Evolutionary conservation across 2,113 vertebrate species (phyloP).

Genomic region (Channa maculata): DNA sequence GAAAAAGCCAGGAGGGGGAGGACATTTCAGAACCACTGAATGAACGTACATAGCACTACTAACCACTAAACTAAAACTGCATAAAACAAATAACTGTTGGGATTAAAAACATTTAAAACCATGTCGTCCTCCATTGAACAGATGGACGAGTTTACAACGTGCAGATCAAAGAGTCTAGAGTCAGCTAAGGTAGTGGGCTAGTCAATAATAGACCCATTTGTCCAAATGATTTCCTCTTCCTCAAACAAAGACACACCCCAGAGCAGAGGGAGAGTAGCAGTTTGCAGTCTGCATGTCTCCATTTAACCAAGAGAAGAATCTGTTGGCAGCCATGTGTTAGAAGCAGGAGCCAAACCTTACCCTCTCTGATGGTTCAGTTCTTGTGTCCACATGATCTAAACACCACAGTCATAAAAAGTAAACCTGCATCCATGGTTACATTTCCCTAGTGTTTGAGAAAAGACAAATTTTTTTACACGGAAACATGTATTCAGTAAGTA

Average conservation of each 20-base stretch:
- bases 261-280: conserved; percentile 12
- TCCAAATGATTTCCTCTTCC: conserved; percentile 55
- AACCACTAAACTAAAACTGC: too few species aligned
- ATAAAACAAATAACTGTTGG: not conserved
- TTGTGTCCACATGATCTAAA: conserved; percentile 21
- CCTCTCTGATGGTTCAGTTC: not conserved
- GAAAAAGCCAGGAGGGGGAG: not conserved
- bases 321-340: conserved; percentile 41
- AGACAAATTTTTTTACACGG: conserved; percentile 23
- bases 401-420: conserved; percentile 10
- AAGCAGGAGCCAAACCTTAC: conserved; percentile 23
- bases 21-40: not conserved
- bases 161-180: conserved; percentile 31
- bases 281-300: conserved; percentile 27
- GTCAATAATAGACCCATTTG: conserved; percentile 54
- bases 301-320: conserved; percentile 34
- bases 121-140: not conserved
- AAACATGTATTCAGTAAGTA: not conserved
- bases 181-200: not conserved
- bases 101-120: not conserved
- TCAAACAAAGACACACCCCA: conserved; percentile 23
- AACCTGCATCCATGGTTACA: not conserved
- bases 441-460: conserved; percentile 6
- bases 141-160: not conserved
- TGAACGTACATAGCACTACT: too few species aligned